These are phyloP conservation scores for Scomber scombrus DNA, from an alignment of 2,113 vertebrate species.

Conservation along the genomic window DNA sequence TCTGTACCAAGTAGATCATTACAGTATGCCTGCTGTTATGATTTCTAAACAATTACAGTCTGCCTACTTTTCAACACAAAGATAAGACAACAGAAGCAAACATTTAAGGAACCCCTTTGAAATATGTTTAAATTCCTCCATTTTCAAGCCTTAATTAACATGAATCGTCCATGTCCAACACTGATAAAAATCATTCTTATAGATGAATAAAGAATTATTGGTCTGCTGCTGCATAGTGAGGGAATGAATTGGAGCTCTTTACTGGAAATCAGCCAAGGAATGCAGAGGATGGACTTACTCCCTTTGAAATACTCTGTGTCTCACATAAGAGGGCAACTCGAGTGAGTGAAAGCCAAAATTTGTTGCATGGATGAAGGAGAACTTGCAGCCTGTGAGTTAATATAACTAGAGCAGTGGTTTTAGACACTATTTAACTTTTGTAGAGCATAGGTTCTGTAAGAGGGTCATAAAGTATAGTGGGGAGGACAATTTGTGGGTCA, in stretches of 20 bases:
- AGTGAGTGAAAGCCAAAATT: slow-evolving; percentile 4
- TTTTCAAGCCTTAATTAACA: not conserved
- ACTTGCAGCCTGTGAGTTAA: not conserved
- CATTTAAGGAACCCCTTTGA: not conserved
- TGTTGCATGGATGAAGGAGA: not conserved
- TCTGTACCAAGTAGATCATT: slow-evolving; percentile 6
- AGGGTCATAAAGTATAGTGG: slow-evolving; percentile 13
- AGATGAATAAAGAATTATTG: not conserved
- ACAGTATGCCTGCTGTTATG: not conserved
- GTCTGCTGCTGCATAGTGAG: slow-evolving; percentile 4
- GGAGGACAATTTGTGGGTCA: slow-evolving; percentile 13
- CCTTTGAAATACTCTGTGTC: not conserved
- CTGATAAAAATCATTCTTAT: not conserved
- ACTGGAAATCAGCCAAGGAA: slow-evolving; percentile 23
- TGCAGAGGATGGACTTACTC: not conserved
- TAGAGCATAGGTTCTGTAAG: slow-evolving; percentile 10
- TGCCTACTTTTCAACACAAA: not conserved
- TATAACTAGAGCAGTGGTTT: not conserved
- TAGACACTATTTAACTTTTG: not conserved
- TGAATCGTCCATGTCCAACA: not conserved
- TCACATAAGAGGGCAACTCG: not conserved
- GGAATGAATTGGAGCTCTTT: not conserved
- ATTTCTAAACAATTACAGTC: not conserved
- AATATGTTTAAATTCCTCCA: not conserved
- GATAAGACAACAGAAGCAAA: slow-evolving; percentile 1